These are phyloP conservation scores for Murina feae DNA, from an alignment of 2,113 vertebrate species.

Conservation along the genomic window DNA sequence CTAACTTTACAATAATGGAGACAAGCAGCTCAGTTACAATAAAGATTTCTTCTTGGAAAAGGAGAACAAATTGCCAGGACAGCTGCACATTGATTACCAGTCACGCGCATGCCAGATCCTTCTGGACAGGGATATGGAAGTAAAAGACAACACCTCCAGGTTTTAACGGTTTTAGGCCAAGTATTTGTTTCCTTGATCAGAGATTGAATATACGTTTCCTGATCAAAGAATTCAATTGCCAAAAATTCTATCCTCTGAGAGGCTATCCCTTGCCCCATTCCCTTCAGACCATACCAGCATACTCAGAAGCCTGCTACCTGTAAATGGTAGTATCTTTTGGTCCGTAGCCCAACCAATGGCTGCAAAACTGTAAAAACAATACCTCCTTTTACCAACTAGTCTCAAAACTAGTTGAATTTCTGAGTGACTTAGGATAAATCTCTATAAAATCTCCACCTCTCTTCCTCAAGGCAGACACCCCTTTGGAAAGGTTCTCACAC, in stretches of 20 bases:
- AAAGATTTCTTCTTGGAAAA: background rate
- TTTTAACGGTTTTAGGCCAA: background rate
- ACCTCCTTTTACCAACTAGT: background rate
- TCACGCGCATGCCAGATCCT: background rate
- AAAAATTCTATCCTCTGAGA: background rate
- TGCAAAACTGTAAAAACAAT: background rate
- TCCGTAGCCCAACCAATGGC: background rate
- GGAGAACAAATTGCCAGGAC: background rate
- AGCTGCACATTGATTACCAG: background rate
- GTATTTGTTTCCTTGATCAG: background rate
- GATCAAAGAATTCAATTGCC: background rate
- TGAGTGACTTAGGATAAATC: background rate
- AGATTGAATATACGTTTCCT: background rate
- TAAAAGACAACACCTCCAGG: background rate
- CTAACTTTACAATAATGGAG: background rate
- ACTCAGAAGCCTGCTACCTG: background rate
- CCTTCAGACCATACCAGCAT: background rate
- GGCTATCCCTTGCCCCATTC: background rate
- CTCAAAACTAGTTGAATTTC: background rate
- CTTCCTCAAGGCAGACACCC: background rate
- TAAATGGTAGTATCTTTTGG: background rate
- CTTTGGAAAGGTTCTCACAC: background rate
- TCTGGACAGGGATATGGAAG: background rate
- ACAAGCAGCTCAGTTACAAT: background rate
- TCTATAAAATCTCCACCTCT: background rate